These are phyloP conservation scores for Ostrea edulis DNA, from an alignment of 1,140 invertebrate genomes.

Conservation along the genomic window DNA sequence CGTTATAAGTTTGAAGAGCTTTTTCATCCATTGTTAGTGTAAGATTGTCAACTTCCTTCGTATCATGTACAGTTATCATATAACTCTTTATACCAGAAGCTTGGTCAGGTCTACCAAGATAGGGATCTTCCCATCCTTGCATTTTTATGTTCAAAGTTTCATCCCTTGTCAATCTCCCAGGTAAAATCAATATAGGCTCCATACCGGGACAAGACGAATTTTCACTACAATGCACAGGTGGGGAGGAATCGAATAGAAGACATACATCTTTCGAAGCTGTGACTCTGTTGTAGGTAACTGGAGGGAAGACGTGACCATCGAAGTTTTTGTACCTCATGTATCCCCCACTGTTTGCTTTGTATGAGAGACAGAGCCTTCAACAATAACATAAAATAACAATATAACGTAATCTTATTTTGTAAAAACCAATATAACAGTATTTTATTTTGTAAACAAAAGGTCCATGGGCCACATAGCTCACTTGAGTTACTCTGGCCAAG, in stretches of 20 bases:
- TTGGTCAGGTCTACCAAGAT: conserved; percentile 21
- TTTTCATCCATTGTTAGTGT: conserved; percentile 25
- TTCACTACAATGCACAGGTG: conserved; percentile 46
- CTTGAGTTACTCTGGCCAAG: too few relatives aligned
- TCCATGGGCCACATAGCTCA: too few relatives aligned
- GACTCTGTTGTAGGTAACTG: not conserved
- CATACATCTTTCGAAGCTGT: conserved; percentile 29
- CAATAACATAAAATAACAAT: not conserved
- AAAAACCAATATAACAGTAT: too few relatives aligned
- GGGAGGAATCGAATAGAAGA: conserved; percentile 34
- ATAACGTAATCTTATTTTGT: not conserved
- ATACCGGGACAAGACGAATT: not conserved
- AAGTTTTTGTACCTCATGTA: conserved; percentile 35
- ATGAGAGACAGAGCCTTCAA: conserved; percentile 43
- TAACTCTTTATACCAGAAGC: conserved; percentile 46
- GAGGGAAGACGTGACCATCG: not conserved
- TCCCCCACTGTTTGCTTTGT: conserved; percentile 21
- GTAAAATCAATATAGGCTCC: conserved; percentile 18
- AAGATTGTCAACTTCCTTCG: conserved; percentile 48
- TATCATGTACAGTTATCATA: conserved; percentile 48
- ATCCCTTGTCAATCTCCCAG: conserved; percentile 19
- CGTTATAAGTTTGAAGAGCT: not conserved
- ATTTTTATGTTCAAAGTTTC: not conserved
- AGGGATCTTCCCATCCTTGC: conserved; percentile 47
- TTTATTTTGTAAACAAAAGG: too few relatives aligned